Percentiles rank a stretch among this genome's conserved stretches.
Evolutionary conservation across 2,888 invertebrate species (phyloP).

Genomic region (Hipparchia sbordonii): DNA sequence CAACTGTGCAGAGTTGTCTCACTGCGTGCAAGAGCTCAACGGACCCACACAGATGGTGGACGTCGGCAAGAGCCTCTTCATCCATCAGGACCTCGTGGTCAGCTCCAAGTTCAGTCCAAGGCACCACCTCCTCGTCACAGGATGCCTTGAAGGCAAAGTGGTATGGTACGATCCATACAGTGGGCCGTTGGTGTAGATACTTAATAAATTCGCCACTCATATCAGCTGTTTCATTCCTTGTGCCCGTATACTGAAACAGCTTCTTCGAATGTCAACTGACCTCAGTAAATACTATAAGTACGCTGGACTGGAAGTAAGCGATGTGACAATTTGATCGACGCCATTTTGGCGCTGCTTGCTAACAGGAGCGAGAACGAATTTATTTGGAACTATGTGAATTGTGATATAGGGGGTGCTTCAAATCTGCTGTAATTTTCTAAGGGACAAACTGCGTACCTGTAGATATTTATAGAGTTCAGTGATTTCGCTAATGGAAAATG

Average conservation of each 20-base stretch:
- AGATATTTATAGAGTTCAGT: too few relatives aligned
- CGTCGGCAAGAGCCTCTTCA: constrained; percentile 86
- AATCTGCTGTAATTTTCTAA: too few relatives aligned
- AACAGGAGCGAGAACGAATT: too few relatives aligned
- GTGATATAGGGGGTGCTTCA: too few relatives aligned
- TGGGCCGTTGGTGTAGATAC: constrained; percentile 60
- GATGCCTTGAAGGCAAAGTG: constrained; percentile 94
- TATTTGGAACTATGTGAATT: too few relatives aligned
- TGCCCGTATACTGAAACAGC: neutral
- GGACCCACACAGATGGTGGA: constrained; percentile 70
- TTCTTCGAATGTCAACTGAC: too few relatives aligned
- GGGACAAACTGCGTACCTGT: too few relatives aligned
- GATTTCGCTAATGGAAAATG: too few relatives aligned
- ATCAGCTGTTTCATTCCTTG: constrained; percentile 39
- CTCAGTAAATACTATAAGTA: too few relatives aligned
- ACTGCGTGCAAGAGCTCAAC: constrained; percentile 68
- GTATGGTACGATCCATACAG: constrained; percentile 93
- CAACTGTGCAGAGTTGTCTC: constrained; percentile 90
- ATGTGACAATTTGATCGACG: too few relatives aligned
- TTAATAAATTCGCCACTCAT: constrained; percentile 47
- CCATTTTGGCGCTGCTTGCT: too few relatives aligned
- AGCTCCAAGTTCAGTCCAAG: constrained; percentile 95
- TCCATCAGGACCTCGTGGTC: constrained; percentile 91
- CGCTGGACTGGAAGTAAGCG: too few relatives aligned
- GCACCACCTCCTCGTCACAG: constrained; percentile 93